Percentiles rank a stretch among this genome's conserved stretches.
Evolutionary conservation across 2,888 invertebrate species (phyloP).

Genomic region (Rugalucina vietnamica): DNA sequence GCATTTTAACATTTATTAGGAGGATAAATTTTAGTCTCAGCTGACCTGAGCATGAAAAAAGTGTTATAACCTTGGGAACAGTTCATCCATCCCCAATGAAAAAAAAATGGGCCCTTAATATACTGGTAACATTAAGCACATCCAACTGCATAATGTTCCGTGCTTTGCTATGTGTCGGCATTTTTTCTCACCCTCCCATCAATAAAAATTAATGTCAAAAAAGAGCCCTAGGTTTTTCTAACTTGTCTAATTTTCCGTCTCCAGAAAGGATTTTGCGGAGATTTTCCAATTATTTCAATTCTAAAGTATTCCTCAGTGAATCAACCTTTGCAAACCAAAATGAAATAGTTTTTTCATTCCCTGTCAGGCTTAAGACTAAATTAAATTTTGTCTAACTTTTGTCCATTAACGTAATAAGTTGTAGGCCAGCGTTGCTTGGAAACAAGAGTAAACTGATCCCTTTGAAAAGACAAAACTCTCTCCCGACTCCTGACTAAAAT

Average conservation of each 20-base stretch:
- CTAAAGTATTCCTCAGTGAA: constrained; percentile 5
- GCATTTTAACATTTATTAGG: too few species aligned
- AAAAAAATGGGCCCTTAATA: too few species aligned
- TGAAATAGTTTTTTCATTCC: constrained; percentile 24
- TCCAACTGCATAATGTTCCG: too few species aligned
- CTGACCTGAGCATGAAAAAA: too few species aligned
- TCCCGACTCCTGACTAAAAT: constrained; percentile 22
- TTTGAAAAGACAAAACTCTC: constrained; percentile 9
- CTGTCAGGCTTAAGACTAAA: constrained; percentile 39
- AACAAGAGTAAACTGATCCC: constrained; percentile 51
- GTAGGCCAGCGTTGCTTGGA: constrained; percentile 52
- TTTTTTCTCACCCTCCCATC: not conserved
- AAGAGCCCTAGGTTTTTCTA: not conserved
- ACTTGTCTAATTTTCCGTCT: constrained; percentile 1
- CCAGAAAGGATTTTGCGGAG: constrained; percentile 17
- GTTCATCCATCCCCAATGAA: too few species aligned
- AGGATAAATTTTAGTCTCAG: too few species aligned
- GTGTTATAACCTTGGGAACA: too few species aligned
- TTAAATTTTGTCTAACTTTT: constrained; percentile 52
- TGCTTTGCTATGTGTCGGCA: too few species aligned
- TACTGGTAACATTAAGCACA: too few species aligned
- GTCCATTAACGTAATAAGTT: constrained; percentile 64
- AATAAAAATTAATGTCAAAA: constrained; percentile 11
- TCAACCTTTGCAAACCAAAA: constrained; percentile 22
- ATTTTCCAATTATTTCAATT: constrained; percentile 28